Evolutionary conservation across 2,888 invertebrate species (phyloP).

Genomic region (Tetheella fluctuosa): DNA sequence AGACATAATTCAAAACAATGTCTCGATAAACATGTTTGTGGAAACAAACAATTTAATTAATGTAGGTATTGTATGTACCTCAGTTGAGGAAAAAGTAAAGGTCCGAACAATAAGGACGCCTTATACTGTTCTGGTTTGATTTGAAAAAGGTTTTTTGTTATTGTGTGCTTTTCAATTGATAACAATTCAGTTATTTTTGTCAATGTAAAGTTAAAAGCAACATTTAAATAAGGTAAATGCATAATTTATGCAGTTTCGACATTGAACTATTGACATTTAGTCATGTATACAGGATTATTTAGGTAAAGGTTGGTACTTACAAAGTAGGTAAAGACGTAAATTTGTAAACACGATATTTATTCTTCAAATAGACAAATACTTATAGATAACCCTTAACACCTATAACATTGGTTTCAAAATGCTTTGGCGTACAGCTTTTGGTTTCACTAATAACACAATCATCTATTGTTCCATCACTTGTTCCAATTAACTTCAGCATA

Average conservation of each 20-base stretch:
- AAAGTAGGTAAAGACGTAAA: constrained; percentile 9
- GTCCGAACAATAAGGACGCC: background rate
- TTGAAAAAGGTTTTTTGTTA: background rate
- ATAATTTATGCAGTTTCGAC: background rate
- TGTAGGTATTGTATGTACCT: background rate
- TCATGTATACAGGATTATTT: background rate
- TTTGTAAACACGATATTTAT: constrained; percentile 29
- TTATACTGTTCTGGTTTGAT: background rate
- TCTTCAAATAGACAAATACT: constrained; percentile 30
- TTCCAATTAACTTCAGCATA: constrained; percentile 21
- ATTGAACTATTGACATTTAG: background rate
- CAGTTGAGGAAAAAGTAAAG: background rate
- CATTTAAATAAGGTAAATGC: background rate
- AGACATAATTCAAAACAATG: background rate
- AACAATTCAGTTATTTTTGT: too few species aligned
- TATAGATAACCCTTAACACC: constrained; percentile 47
- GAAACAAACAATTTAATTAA: background rate
- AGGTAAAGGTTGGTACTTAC: constrained; percentile 9
- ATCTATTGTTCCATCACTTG: constrained; percentile 40
- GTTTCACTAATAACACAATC: constrained; percentile 51
- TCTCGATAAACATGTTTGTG: constrained; percentile 2
- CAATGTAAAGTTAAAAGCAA: background rate
- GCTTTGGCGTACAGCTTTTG: constrained; percentile 46
- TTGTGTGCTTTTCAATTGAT: too few species aligned
- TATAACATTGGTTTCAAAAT: constrained; percentile 45